Evolutionary conservation across 2,113 vertebrate genomes (phyloP), one percentile per base, ranked within the genome.

Genomic region (Noturus placidus): DNA sequence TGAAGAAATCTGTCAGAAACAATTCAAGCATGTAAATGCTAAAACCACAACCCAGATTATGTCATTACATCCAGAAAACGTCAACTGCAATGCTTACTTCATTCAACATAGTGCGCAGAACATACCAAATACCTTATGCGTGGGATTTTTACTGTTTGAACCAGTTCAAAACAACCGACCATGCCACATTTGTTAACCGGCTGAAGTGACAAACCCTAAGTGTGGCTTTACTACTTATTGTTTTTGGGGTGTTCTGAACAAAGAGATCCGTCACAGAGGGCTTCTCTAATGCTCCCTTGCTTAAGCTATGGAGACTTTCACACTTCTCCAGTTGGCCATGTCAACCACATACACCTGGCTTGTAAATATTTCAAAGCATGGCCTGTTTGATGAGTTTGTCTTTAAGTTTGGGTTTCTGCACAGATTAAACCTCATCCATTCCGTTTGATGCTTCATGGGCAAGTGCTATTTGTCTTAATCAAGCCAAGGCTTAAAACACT

Each of bases 281-380:
- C 33, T 65, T 56, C 30, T 22, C n/a, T 15, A 89, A 35, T 25
- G 35, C 61, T 63, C 56, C 63, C 74, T 80, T 27, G 80, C 67
- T 86, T 33, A 72, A 50, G 57, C 33, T 42, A 83, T 76, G 22
- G 63, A 83, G 61, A 87, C 35, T 85, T 86, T 88, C 80, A 89
- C 90, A 89, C 88, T 76, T 88, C 42, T 87, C 77, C 86, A 91
- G 88, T 91, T 91, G 85, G 46, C 30, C 46, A 82, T 56, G 84
- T 83, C 88, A 87, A 87, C 74, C 86, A 88, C 76, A 82, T 25
- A 56, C 87, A 86, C 59, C 88, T 85, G 33, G 88, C 88, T 87
- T 70, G 79, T 74, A 88, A 86, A 87, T 59, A 42, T 61, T 82
- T 82, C 35, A 38, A 61, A 27, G 57, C 72, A 42, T 46, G 42